Evolutionary conservation across 2,113 vertebrate genomes (phyloP).

Genomic region (Aleadryas rufinucha): DNA sequence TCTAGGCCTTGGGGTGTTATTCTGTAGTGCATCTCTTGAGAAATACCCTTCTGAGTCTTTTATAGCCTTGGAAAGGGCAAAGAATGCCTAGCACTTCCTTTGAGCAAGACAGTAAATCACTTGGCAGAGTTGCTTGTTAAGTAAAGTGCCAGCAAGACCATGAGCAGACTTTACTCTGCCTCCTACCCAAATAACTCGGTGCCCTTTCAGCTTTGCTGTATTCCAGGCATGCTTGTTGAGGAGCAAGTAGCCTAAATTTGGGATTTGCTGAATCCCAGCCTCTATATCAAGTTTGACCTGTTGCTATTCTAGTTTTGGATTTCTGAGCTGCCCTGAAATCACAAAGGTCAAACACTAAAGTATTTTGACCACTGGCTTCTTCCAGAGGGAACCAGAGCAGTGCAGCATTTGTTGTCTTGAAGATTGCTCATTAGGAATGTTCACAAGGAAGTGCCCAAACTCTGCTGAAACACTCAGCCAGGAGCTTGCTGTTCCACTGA

Average conservation of each 20-base stretch:
- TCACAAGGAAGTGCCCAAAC: not conserved
- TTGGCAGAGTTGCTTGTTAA: not conserved
- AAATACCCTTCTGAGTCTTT: not conserved
- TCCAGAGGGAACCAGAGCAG: not conserved
- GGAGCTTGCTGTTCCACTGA: not conserved
- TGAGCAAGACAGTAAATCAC: not conserved
- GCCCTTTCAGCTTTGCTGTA: not conserved
- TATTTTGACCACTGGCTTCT: not conserved
- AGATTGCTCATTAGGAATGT: not conserved
- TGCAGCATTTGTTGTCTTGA: not conserved
- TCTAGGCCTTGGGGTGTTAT: not conserved
- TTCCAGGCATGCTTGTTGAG: not conserved
- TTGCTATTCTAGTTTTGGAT: not conserved
- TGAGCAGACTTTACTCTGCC: not conserved
- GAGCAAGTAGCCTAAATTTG: not conserved
- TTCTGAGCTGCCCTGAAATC: not conserved
- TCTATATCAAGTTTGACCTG: not conserved
- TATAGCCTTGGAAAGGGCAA: not conserved
- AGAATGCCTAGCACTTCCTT: constrained; percentile 35
- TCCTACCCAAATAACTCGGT: not conserved
- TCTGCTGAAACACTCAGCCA: not conserved
- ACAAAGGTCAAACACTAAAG: not conserved
- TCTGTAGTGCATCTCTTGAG: not conserved
- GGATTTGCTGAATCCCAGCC: not conserved
- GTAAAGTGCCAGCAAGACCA: not conserved